Evolutionary conservation across 2,797 vertebrate species (phyloP).

Genomic region (Buphagus erythrorhynchus): DNA sequence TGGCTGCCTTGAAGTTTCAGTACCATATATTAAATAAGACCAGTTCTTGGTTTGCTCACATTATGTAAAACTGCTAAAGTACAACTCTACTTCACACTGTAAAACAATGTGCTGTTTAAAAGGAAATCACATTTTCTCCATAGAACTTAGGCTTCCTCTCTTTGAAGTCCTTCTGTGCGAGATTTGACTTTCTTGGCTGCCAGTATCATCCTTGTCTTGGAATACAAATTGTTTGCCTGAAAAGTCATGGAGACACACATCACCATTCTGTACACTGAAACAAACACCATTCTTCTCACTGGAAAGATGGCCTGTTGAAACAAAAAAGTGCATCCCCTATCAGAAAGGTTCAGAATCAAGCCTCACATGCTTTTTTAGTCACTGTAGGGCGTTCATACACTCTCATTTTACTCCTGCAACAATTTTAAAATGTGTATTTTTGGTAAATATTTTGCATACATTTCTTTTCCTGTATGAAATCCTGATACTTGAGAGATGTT

Average conservation of each 20-base stretch:
- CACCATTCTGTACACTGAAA: slow-evolving; percentile 77
- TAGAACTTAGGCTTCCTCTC: slow-evolving; percentile 74
- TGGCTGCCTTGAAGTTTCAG: slow-evolving; percentile 49
- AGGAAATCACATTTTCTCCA: slow-evolving; percentile 78
- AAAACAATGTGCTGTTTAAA: slow-evolving; percentile 47
- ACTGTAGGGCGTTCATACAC: not conserved
- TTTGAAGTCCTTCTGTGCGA: slow-evolving; percentile 80
- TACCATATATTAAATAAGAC: slow-evolving; percentile 69
- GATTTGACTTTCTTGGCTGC: slow-evolving; percentile 68
- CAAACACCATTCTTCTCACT: slow-evolving; percentile 78
- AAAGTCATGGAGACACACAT: slow-evolving; percentile 77
- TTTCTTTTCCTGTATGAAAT: not conserved
- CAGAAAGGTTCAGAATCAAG: not conserved
- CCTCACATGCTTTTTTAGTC: not conserved
- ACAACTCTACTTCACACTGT: slow-evolving; percentile 53
- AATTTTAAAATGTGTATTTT: not conserved
- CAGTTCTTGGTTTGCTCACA: slow-evolving; percentile 74
- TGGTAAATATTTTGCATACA: not conserved
- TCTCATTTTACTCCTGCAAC: not conserved
- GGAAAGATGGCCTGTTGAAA: slow-evolving; percentile 72
- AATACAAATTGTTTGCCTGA: slow-evolving; percentile 69
- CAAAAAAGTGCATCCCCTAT: not conserved
- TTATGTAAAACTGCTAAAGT: slow-evolving; percentile 72
- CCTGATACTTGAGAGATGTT: not conserved
- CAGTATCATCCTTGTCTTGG: slow-evolving; percentile 71